Base-by-base conservation (phyloP, 2,113 vertebrate genomes). In the Narcine bancroftii region DNA sequence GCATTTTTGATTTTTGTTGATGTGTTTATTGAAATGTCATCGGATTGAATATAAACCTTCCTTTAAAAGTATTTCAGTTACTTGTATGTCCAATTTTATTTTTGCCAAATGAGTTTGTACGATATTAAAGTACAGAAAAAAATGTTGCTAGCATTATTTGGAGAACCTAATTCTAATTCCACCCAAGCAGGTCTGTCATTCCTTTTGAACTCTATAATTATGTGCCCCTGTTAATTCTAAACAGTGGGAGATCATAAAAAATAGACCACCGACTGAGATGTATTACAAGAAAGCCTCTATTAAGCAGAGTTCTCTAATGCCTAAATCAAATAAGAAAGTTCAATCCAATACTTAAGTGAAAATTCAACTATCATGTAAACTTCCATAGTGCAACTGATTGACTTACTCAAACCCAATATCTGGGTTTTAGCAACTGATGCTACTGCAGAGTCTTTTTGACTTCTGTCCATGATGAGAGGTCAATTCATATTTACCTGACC, bases 181-280 rank as follows among this genome's bases (percentile, higher is more conserved):
- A 69, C 65, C 87, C 89, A 91, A 69, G 63, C 89, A 91, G 89
- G 89, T 47, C 89, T 91, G 89, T 71, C 89, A 91, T 71, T 91
- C 39, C 42, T 69, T 91, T 69, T 69, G 63, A 91, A 91, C 63
- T 65, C 45, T 69, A 47, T 91, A 69, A 91, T 91, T 71, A 91
- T 10, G 26, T 60, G 36, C 65, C 65, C 66, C 89, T 91, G 63
- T 71, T 91, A 91, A 91, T 91, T 66, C 89, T 91, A 91, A 91
- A 91, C 89, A 71, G 89, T 42, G 15, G 89, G 89, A 91, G 89
- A 65, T 71, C 89, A 91, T 91, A 33, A 65, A 69, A 39, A 45
- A 91, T 33, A 91, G 89, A 47, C 65, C 89, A 91, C 89, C 89
- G 39, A 91, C 89, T 60, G 60, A 33, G 89, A 91, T 91, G 65